Percentiles rank a stretch among this genome's conserved stretches.
Evolutionary conservation across 2,113 vertebrate genomes (phyloP).

Genomic region (Murina feae): DNA sequence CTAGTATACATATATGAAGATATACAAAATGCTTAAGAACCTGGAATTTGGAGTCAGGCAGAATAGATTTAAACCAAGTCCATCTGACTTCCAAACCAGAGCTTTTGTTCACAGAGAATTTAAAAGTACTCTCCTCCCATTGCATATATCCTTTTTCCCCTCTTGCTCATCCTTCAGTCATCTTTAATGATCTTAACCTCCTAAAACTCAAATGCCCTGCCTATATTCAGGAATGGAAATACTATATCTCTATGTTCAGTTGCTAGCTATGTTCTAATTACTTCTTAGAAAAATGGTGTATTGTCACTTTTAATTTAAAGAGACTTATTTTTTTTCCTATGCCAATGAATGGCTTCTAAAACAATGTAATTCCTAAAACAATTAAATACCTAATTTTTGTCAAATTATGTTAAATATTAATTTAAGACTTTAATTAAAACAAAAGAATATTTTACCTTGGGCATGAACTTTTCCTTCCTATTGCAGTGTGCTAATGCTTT

Average conservation of each 20-base stretch:
- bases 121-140: background rate
- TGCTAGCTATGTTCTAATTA: constrained; percentile 41
- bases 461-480: background rate
- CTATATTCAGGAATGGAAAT: constrained; percentile 34
- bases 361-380: constrained; percentile 40
- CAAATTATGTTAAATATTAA: constrained; percentile 50
- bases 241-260: constrained; percentile 3
- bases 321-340: constrained; percentile 15
- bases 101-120: constrained; percentile 29
- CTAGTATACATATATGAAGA: background rate
- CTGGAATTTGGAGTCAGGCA: background rate
- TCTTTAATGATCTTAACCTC: background rate
- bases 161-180: background rate
- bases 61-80: background rate
- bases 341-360: background rate
- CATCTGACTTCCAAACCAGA: background rate
- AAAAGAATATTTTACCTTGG: constrained; percentile 42
- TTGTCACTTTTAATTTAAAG: constrained; percentile 51
- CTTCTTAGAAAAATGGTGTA: constrained; percentile 2
- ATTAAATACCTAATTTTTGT: constrained; percentile 49
- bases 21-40: background rate
- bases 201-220: background rate
- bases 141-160: background rate
- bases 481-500: constrained; percentile 25
- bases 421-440: constrained; percentile 43